Percentiles rank a stretch among this genome's conserved stretches.
phyloP scores from a whole-genome alignment of 2,888 invertebrate genomes.

The Pollenia angustigena region DNA sequence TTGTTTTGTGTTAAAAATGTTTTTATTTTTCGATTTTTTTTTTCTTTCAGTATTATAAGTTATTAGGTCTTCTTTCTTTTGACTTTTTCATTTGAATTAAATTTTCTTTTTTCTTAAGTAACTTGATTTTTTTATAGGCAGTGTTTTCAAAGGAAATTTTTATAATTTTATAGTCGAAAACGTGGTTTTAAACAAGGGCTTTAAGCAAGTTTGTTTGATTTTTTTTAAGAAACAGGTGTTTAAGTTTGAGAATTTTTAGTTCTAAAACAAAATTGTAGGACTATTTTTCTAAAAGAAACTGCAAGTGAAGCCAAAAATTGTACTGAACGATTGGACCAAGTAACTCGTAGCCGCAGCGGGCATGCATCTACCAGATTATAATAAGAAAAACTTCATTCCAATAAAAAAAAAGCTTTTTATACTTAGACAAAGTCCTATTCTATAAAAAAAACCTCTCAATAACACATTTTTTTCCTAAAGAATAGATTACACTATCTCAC shows the following conservation, averaged over 20 bases:
- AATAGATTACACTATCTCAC: too few relatives aligned
- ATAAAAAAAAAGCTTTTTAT: too few relatives aligned
- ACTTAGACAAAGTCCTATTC: too few relatives aligned
- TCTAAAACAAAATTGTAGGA: too few relatives aligned
- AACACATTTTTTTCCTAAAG: too few relatives aligned
- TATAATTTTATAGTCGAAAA: conserved; percentile 11
- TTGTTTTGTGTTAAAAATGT: conserved; percentile 1
- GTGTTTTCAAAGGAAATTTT: conserved; percentile 65
- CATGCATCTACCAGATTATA: too few relatives aligned
- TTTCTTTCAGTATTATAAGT: conserved; percentile 55
- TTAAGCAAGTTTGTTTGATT: background rate
- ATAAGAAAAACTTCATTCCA: too few relatives aligned
- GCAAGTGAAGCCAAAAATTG: too few relatives aligned
- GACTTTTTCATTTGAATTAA: conserved; percentile 33
- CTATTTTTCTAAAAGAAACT: too few relatives aligned
- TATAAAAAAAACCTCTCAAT: too few relatives aligned
- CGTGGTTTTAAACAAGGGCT: background rate
- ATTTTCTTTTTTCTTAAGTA: conserved; percentile 18
- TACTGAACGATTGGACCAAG: too few relatives aligned
- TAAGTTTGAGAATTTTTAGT: background rate
- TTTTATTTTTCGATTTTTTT: conserved; percentile 35
- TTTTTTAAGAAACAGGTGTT: conserved; percentile 57
- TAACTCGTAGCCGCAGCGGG: too few relatives aligned
- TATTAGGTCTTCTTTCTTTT: conserved; percentile 64
- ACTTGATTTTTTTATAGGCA: conserved; percentile 49